Base-by-base conservation (phyloP, 2,888 invertebrate species). In the Biston betularia region DNA sequence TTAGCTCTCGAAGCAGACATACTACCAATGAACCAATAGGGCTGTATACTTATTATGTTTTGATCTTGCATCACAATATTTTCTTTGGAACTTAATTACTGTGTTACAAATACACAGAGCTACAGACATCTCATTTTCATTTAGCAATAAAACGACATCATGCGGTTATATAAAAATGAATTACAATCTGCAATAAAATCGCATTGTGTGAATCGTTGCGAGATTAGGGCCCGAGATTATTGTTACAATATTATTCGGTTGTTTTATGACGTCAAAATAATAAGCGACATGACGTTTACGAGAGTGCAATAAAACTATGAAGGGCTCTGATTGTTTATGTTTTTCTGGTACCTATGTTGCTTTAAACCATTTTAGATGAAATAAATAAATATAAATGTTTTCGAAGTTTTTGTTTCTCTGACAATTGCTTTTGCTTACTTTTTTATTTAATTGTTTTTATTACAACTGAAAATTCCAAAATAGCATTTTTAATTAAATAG, bases 231-330 rank as follows among this genome's bases (percentile, higher is more conserved):
- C 78, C 79, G 79, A 83, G 81, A 88, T 89, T 89, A 90, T 87
- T 86, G 89, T 87, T 78, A 85, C 85, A 85, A 82, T 88, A 89
- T 90, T 90, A 90, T 91, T 92, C 90, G 87, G 88, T 89, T 89
- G 89, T 90, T 93, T 92, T 92, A 92, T 85, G 91, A 92, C 90
- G 79, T 82, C 86, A 89, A 91, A 90, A 91, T 90, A 90, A 90
- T 92, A 90, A 91, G 85, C 86, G 81, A 75, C 74, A 68, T 82
- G 80, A 78, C 87, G 84, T 90, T 92, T 92, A 90, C 86, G 86
- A 80, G 66, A 69, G 73, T 71, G 86, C 86, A 87, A 89, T 92
- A 90, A 92, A 91, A 90, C 75, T 83, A 77, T 33, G 77, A 82
- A 80, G 84, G 84, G 75, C 67, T 65, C 49, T 69, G 60, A 77